Conservation (phyloP, 1,140 invertebrate species). For the Drosophila oshimai region DNA sequence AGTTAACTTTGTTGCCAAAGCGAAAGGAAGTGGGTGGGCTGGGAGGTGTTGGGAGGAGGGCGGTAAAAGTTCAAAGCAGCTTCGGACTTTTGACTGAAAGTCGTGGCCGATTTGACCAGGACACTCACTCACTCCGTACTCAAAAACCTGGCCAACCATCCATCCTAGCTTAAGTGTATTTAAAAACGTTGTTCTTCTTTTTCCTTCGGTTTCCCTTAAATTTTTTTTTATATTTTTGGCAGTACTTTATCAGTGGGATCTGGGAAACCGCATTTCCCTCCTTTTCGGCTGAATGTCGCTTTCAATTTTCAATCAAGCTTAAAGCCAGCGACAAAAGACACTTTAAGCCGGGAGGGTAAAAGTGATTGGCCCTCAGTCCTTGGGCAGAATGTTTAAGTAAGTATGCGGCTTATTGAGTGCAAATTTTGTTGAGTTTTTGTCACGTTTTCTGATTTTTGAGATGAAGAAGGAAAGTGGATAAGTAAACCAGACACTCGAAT, state of each 20-base stretch:
- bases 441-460: slow-evolving; percentile 52
- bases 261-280: slow-evolving; percentile 27
- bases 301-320: slow-evolving; percentile 54
- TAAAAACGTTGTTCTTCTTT: slow-evolving; percentile 36
- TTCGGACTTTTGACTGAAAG: slow-evolving; percentile 69
- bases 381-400: slow-evolving; percentile 50
- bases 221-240: not conserved
- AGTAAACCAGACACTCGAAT: slow-evolving; percentile 8
- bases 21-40: slow-evolving; percentile 25
- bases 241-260: slow-evolving; percentile 61
- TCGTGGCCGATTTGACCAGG: slow-evolving; percentile 71
- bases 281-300: not conserved
- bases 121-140: not conserved
- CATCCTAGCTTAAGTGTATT: slow-evolving; percentile 52
- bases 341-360: slow-evolving; percentile 46
- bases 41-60: not conserved
- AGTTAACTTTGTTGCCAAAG: slow-evolving; percentile 79
- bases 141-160: slow-evolving; percentile 5
- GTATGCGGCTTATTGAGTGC: slow-evolving; percentile 66
- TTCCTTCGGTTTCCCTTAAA: not conserved
- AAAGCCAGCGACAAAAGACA: slow-evolving; percentile 35
- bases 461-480: not conserved
- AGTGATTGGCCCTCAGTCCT: slow-evolving; percentile 53
- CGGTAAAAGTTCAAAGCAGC: slow-evolving; percentile 66
- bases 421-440: slow-evolving; percentile 62